Conservation (phyloP, 1,140 invertebrate genomes). For the Teleopsis dalmanni region DNA sequence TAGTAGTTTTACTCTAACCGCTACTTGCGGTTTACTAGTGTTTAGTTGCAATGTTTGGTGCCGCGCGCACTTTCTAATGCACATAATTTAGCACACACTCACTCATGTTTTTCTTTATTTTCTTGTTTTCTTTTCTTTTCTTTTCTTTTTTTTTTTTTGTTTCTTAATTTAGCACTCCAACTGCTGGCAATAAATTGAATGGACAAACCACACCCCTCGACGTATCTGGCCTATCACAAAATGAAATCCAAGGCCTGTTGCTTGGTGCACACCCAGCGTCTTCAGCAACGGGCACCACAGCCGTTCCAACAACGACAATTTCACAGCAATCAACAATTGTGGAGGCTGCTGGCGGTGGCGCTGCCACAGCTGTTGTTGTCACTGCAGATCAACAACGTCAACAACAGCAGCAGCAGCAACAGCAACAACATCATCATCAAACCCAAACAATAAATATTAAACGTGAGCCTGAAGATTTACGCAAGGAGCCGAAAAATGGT, state of each 20-base stretch:
- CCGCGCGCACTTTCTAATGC: no score
- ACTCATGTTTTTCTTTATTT: slow-evolving; percentile 8
- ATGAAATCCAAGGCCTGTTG: slow-evolving; percentile 45
- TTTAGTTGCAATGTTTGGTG: no score
- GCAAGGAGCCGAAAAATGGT: slow-evolving; percentile 43
- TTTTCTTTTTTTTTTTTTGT: slow-evolving; percentile 9
- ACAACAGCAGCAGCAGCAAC: slow-evolving; percentile 11
- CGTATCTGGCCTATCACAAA: slow-evolving; percentile 45
- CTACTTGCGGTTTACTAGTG: no score
- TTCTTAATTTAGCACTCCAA: slow-evolving; percentile 18
- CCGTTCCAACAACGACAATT: slow-evolving; percentile 23
- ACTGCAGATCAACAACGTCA: slow-evolving; percentile 28
- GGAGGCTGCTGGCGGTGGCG: slow-evolving; percentile 34
- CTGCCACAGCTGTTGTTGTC: slow-evolving; percentile 33
- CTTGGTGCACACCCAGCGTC: slow-evolving; percentile 41
- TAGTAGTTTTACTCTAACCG: background rate
- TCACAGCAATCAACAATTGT: slow-evolving; percentile 15
- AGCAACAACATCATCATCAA: slow-evolving; percentile 25
- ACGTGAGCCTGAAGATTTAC: slow-evolving; percentile 43
- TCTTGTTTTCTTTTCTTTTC: slow-evolving; percentile 6
- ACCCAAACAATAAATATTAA: slow-evolving; percentile 41
- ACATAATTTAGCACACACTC: background rate
- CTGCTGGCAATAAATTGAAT: slow-evolving; percentile 32
- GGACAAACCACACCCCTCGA: slow-evolving; percentile 45
- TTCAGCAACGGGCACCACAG: slow-evolving; percentile 16